Evolutionary conservation across 2,797 vertebrate species (phyloP).

Genomic region (Meriones psammophilus): DNA sequence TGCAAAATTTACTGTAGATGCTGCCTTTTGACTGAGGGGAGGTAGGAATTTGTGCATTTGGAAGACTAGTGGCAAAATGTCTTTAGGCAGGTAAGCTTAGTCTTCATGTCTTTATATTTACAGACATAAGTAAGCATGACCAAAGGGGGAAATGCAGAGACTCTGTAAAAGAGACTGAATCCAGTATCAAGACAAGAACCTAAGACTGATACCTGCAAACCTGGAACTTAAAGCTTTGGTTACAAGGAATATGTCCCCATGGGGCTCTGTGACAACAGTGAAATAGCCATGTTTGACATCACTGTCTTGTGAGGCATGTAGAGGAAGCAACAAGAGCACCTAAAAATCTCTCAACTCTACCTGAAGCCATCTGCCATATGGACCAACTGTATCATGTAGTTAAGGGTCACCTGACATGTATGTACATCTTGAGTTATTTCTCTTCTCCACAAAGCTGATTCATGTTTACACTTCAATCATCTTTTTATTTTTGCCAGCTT

Average conservation of each 20-base stretch:
- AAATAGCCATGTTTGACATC: not conserved
- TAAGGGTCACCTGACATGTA: not conserved
- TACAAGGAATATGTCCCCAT: not conserved
- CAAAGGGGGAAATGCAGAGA: not conserved
- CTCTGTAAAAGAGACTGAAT: not conserved
- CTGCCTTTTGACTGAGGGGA: not conserved
- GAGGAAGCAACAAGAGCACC: not conserved
- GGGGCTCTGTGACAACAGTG: not conserved
- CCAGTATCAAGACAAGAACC: not conserved
- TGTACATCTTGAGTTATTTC: conserved; percentile 45
- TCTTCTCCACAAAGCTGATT: conserved; percentile 18
- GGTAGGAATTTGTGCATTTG: not conserved
- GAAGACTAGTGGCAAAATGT: not conserved
- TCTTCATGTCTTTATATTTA: not conserved
- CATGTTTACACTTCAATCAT: conserved; percentile 37
- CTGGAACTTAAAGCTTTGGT: not conserved
- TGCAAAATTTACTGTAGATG: conserved; percentile 27
- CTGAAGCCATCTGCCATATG: not conserved
- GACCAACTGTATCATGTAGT: not conserved
- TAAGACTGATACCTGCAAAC: not conserved
- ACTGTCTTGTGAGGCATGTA: not conserved
- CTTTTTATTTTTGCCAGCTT: conserved; percentile 16
- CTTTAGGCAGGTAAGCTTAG: not conserved
- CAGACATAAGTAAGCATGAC: conserved; percentile 12
- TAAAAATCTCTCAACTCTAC: not conserved